Evolutionary conservation across 2,797 vertebrate genomes (phyloP), one percentile per base, ranked within the genome.

Genomic region (Rhynchonycteris naso): DNA sequence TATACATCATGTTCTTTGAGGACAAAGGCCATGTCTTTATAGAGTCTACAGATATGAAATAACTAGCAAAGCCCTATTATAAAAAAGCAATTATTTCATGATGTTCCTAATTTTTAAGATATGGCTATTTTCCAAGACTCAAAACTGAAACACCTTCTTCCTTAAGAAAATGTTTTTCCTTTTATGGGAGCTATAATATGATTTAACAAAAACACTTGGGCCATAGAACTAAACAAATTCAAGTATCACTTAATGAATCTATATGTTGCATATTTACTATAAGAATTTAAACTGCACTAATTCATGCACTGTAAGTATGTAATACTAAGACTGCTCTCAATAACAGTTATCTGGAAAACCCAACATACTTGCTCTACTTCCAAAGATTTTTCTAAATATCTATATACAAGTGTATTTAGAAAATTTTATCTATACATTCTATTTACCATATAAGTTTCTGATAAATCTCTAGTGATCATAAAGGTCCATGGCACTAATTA

Each of bases 231-330:
- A 72, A 93, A 50, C 76, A 93, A 87, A 94, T 82, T 52, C 59
- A 84, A 94, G 47, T 13, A 71, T 76, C 43, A 50, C 33, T 75
- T 58, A 61, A 71, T n/a, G 35, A 26, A 81, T 50, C 56, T 69
- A 21, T 15, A 61, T 28, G 3, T 33, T 72, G 63, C 12, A 58
- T 80, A 81, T 76, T 88, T 76, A 56, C 63, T 69, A 2, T 30
- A 85, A 83, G 78, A 94, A 63, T 95, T 66, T 91, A 61, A 95
- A 85, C 14, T 56, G 35, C 35, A 95, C 33, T 68, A 80, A 92
- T 63, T 72, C 43, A 50, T 10, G 65, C 1, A 16, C 43, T 69
- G 0, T 78, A 84, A 9, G 30, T 88, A 47, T 33, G 4, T 14
- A 85, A 68, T 33, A 50, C 58, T 78, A 54, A 47, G 4, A 80